phyloP scores from a whole-genome alignment of 2,888 invertebrate species.

The Tetropium fuscum region DNA sequence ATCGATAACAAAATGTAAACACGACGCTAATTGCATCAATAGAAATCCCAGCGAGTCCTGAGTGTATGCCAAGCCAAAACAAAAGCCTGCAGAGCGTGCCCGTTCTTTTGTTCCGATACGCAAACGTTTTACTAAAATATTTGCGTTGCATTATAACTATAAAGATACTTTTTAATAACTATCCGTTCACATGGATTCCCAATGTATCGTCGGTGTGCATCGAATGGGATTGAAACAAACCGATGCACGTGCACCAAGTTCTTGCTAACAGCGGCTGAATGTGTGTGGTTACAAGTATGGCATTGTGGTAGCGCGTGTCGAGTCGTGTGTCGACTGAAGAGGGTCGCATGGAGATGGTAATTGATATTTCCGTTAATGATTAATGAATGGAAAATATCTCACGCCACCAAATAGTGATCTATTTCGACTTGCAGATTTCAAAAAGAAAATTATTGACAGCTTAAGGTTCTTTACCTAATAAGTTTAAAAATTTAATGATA shows the following conservation, averaged over 20 bases:
- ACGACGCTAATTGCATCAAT: constrained; percentile 16
- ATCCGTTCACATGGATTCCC: constrained; percentile 12
- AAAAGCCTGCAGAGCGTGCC: constrained; percentile 10
- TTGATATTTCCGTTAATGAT: constrained; percentile 11
- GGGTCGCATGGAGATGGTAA: constrained; percentile 5
- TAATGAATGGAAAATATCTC: not conserved
- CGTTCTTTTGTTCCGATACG: constrained; percentile 1
- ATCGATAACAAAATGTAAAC: constrained; percentile 9
- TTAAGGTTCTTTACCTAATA: too few species aligned
- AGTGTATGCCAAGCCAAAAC: constrained; percentile 12
- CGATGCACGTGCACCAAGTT: constrained; percentile 16
- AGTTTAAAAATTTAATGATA: too few species aligned
- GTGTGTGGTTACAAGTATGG: constrained; percentile 6
- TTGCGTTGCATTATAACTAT: constrained; percentile 17
- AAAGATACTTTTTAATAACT: constrained; percentile 14
- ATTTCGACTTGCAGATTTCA: too few species aligned
- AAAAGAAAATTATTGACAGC: too few species aligned
- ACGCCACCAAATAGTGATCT: too few species aligned
- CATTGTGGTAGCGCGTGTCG: constrained; percentile 13
- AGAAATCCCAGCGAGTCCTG: constrained; percentile 16
- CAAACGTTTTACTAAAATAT: constrained; percentile 13
- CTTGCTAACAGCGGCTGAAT: constrained; percentile 15
- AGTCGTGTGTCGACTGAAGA: constrained; percentile 5
- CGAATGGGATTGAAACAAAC: constrained; percentile 18
- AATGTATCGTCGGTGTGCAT: constrained; percentile 6